A percentile compares a stretch with the other conserved stretches of the same genome.
Conservation (phyloP, 2,113 vertebrate genomes). For the Cyanoliseus patagonus region DNA sequence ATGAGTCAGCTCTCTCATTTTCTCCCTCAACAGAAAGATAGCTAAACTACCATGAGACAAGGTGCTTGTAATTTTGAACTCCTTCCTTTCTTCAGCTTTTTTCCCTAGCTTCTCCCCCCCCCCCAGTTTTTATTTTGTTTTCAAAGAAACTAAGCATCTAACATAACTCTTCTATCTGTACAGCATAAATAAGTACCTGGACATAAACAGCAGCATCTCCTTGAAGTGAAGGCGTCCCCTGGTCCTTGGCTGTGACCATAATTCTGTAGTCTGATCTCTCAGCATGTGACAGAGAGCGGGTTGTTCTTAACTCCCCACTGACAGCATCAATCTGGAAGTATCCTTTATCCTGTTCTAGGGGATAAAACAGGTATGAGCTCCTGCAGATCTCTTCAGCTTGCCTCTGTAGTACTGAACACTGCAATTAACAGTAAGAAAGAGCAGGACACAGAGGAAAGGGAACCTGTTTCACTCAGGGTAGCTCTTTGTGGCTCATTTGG, state of each 20-base stretch:
- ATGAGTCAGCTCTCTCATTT: not conserved
- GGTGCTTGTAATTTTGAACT: not conserved
- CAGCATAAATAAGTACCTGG: constrained; percentile 74
- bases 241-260: constrained; percentile 81
- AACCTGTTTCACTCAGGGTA: not conserved
- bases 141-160: not conserved
- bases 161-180: not conserved
- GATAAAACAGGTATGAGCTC: constrained; percentile 1
- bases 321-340: constrained; percentile 85
- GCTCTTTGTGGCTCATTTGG: not conserved
- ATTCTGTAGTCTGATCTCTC: constrained; percentile 75
- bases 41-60: not conserved
- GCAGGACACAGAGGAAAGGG: not conserved
- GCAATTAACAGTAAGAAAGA: not conserved
- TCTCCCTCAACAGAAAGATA: not conserved
- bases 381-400: not conserved
- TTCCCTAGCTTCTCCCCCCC: not conserved
- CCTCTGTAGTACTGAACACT: not conserved
- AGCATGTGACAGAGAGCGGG: constrained; percentile 66
- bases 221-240: constrained; percentile 76
- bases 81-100: not conserved
- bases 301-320: constrained; percentile 85
- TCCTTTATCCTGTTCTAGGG: constrained; percentile 54
- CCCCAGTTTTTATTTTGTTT: not conserved
- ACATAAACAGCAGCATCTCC: constrained; percentile 77